Conservation (phyloP, 2,113 vertebrate species). For the Oceanodroma tethys region DNA sequence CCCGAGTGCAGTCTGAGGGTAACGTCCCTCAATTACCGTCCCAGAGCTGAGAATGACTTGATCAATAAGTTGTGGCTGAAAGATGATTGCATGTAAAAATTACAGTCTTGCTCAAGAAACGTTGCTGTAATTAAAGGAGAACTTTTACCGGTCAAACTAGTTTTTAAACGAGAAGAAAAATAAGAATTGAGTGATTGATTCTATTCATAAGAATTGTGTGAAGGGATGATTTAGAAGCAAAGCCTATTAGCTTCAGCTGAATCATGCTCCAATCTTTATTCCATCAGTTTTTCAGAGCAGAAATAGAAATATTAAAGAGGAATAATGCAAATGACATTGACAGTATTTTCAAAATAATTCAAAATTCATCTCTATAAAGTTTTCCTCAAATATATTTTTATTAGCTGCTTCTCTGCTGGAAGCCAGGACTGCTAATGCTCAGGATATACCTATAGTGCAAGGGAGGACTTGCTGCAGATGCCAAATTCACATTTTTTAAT, state of each 20-base stretch:
- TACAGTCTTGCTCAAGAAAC: neutral
- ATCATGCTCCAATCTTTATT: neutral
- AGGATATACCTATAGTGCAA: neutral
- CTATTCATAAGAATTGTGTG: neutral
- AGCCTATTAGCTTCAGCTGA: neutral
- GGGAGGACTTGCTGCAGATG: neutral
- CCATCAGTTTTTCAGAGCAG: neutral
- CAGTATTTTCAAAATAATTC: neutral
- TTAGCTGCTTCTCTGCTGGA: neutral
- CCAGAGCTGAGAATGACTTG: neutral
- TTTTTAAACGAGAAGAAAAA: neutral
- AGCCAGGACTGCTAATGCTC: neutral
- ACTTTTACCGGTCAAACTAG: neutral
- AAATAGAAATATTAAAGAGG: neutral
- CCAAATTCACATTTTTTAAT: neutral
- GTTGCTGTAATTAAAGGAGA: neutral
- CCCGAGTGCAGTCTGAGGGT: neutral
- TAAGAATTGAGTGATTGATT: neutral
- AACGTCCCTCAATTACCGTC: fast-evolving
- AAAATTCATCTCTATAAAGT: neutral
- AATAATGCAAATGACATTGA: neutral
- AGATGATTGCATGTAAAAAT: neutral
- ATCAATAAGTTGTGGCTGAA: neutral
- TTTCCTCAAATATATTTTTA: neutral
- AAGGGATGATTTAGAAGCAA: neutral